Evolutionary conservation across 2,888 invertebrate genomes (phyloP).

Genomic region (Teinopalpus imperialis): DNA sequence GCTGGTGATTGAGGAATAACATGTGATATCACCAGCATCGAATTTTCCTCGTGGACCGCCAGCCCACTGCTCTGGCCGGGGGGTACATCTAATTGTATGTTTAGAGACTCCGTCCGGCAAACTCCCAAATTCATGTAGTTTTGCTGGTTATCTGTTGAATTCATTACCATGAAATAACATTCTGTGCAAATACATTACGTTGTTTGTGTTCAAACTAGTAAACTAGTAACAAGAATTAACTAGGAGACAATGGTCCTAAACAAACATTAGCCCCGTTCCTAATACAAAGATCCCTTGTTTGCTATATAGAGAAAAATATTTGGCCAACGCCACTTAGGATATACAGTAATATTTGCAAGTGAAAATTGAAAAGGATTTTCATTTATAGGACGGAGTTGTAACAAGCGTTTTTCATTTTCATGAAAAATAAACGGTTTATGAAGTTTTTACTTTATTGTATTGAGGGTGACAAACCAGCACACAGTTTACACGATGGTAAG

Average conservation of each 20-base stretch:
- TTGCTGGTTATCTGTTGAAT: conserved; percentile 54
- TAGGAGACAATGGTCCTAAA: conserved; percentile 34
- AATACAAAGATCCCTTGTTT: conserved; percentile 24
- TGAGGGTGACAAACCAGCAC: no score
- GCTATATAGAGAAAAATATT: conserved; percentile 20
- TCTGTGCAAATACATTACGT: conserved; percentile 25
- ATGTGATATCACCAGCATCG: conserved; percentile 63
- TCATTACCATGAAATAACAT: conserved; percentile 17
- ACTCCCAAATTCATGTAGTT: conserved; percentile 73
- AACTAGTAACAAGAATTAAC: conserved; percentile 28
- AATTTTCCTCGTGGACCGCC: conserved; percentile 66
- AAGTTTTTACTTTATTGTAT: no score
- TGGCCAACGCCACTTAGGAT: conserved; percentile 9
- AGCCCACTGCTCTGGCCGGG: conserved; percentile 70
- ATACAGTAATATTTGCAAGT: conserved; percentile 1
- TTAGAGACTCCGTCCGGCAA: conserved; percentile 69
- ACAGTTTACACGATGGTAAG: background rate
- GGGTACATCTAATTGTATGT: conserved; percentile 72
- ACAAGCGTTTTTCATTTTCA: no score
- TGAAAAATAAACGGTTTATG: background rate
- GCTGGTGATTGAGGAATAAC: conserved; percentile 71
- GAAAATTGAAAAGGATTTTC: conserved; percentile 4
- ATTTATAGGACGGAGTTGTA: background rate
- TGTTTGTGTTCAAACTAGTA: conserved; percentile 29
- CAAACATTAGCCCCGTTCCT: conserved; percentile 28